Percentiles rank a stretch among this genome's conserved stretches.
Conservation (phyloP, 2,888 invertebrate species). For the Meganola albula region DNA sequence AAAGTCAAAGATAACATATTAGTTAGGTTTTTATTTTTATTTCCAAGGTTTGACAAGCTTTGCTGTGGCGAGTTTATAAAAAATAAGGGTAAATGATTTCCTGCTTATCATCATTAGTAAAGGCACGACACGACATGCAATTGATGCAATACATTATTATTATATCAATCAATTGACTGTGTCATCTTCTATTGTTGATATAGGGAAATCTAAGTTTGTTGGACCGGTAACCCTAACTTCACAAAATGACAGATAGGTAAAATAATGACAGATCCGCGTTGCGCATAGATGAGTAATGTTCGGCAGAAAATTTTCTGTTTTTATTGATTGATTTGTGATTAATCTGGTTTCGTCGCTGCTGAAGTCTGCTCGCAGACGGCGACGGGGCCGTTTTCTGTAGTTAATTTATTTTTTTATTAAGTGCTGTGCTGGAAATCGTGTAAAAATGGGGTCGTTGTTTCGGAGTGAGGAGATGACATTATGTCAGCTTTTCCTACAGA, state of each 20-base stretch:
- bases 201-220: constrained; percentile 8
- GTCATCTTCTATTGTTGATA: neutral
- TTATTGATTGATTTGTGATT: constrained; percentile 55
- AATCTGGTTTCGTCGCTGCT: constrained; percentile 65
- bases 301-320: constrained; percentile 32
- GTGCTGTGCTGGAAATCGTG: constrained; percentile 44
- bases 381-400: constrained; percentile 50
- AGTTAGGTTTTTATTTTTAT: too few species aligned
- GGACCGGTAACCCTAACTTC: constrained; percentile 33
- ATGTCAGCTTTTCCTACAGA: constrained; percentile 98
- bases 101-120: too few species aligned
- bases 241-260: too few species aligned
- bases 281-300: constrained; percentile 46
- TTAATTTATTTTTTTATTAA: constrained; percentile 40
- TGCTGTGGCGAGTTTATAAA: too few species aligned
- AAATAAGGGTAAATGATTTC: too few species aligned
- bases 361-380: constrained; percentile 67
- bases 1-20: too few species aligned
- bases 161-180: too few species aligned
- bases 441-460: constrained; percentile 92
- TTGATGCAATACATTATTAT: too few species aligned
- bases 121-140: too few species aligned
- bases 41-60: too few species aligned
- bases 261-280: constrained; percentile 32
- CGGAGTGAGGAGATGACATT: constrained; percentile 99